A percentile compares a stretch with the other conserved stretches of the same genome.
phyloP scores from a whole-genome alignment of 2,888 invertebrate genomes.

The Platypus cylindrus region DNA sequence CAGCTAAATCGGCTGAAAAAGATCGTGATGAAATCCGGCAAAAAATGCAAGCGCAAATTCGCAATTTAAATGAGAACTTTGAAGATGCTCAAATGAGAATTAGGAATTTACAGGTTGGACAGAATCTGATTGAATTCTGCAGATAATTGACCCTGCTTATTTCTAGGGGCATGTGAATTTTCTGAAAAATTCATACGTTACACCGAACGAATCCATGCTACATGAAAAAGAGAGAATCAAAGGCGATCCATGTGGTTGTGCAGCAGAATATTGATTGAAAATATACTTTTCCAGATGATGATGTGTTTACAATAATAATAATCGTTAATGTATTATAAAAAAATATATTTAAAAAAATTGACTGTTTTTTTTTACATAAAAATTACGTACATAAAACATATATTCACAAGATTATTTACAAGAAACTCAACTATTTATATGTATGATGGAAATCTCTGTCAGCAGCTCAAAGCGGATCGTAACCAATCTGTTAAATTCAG shows the following conservation, averaged over 20 bases:
- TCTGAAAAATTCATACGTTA: constrained; percentile 37
- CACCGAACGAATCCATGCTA: constrained; percentile 1
- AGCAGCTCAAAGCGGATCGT: too few species aligned
- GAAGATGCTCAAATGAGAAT: constrained; percentile 53
- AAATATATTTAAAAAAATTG: too few species aligned
- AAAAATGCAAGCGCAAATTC: constrained; percentile 56
- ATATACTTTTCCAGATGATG: too few species aligned
- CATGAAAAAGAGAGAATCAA: constrained; percentile 4
- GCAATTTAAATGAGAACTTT: constrained; percentile 52
- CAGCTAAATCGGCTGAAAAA: constrained; percentile 50
- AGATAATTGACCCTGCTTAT: too few species aligned
- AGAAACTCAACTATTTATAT: too few species aligned
- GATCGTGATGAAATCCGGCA: constrained; percentile 57
- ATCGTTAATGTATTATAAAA: too few species aligned
- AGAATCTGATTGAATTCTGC: background rate
- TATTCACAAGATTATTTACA: constrained; percentile 6
- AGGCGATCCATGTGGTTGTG: constrained; percentile 27
- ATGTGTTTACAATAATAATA: too few species aligned
- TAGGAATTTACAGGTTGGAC: constrained; percentile 40
- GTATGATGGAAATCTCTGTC: too few species aligned
- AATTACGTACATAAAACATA: too few species aligned
- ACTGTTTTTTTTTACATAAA: too few species aligned
- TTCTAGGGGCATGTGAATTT: constrained; percentile 44
- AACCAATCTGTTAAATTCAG: constrained; percentile 69
- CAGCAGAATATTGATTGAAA: constrained; percentile 19